Evolutionary conservation across 2,888 invertebrate genomes (phyloP), one percentile per base, ranked within the genome.

Genomic region (Branchellion lobata): DNA sequence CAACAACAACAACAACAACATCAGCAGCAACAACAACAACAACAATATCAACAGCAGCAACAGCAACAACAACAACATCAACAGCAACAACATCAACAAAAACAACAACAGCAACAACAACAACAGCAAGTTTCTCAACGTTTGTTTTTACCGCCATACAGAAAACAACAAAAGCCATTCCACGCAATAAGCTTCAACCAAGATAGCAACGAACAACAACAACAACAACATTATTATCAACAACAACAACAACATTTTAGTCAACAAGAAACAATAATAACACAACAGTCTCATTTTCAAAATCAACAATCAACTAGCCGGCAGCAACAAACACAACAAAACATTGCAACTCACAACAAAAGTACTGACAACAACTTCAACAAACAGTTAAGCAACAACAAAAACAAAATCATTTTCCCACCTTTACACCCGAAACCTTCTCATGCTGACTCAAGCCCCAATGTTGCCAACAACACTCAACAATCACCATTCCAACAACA

Each of bases 371-470:
- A 57, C 61, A 18, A 57, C 61, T 14, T 3, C 21, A 57, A 57
- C 24, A 57, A 57, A 5, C 61, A 24, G 3, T 57, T n/a, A n/a
- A n/a, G n/a, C 61, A 57, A 57, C 61, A 57, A 57, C 61, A 57
- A 24, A 18, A 57, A 57, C n/a, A 8, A 57, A 57, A 14, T 40
- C 40, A 40, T 8, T 18, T 34, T 11, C 34, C 31, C 47, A 18
- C 27, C 51, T 31, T 29, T 31, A 1, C n/a, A 75, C 75, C n/a
- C 47, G 51, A 75, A 47, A 21, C 21, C 47, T 24, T 77, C n/a
- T 24, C 11, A 77, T n/a, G 3, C 33, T 27, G 3, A 27, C 77
- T 0, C 2, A 27, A 34, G 36, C 34, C 18, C 2, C 65, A 21
- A 27, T 24, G 1, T n/a, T n/a, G 11, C 24, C 61, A 0, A 77